phyloP scores from a whole-genome alignment of 2,888 invertebrate genomes.

The Allacma fusca region DNA sequence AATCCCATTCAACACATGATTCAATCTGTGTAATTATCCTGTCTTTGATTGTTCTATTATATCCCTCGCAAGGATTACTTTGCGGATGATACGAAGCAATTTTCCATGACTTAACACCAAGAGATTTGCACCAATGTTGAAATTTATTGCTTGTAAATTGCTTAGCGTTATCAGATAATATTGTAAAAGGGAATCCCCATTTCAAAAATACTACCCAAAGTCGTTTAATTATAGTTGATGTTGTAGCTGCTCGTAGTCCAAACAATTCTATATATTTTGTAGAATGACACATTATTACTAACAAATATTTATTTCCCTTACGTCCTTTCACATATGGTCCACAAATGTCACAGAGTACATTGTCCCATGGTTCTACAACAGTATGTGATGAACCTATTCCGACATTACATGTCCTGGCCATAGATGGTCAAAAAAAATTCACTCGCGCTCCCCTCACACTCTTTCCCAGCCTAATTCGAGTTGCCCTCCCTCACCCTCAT shows the following conservation, averaged over 20 bases:
- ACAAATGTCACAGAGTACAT: no score
- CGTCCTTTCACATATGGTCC: slow-evolving; percentile 47
- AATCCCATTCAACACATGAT: slow-evolving; percentile 47
- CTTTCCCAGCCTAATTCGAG: no score
- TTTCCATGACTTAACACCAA: slow-evolving; percentile 40
- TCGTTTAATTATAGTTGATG: slow-evolving; percentile 34
- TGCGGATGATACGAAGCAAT: slow-evolving; percentile 47
- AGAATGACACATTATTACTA: slow-evolving; percentile 41
- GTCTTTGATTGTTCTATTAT: slow-evolving; percentile 27
- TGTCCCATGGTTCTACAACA: no score
- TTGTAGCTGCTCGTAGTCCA: slow-evolving; percentile 23
- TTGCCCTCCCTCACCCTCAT: no score
- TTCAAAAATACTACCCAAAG: slow-evolving; percentile 39
- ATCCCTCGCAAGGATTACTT: slow-evolving; percentile 48
- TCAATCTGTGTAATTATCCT: slow-evolving; percentile 13
- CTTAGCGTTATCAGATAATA: slow-evolving; percentile 42
- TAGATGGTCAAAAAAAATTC: no score
- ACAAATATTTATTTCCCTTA: slow-evolving; percentile 32
- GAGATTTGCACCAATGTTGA: not conserved
- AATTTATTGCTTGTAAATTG: no score
- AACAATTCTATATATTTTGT: slow-evolving; percentile 48
- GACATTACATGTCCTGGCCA: no score
- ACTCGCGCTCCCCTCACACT: no score
- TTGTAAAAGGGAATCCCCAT: slow-evolving; percentile 38
- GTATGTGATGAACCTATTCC: no score